phyloP scores from a whole-genome alignment of 2,888 invertebrate genomes.

The Cryptophagus acutangulus region DNA sequence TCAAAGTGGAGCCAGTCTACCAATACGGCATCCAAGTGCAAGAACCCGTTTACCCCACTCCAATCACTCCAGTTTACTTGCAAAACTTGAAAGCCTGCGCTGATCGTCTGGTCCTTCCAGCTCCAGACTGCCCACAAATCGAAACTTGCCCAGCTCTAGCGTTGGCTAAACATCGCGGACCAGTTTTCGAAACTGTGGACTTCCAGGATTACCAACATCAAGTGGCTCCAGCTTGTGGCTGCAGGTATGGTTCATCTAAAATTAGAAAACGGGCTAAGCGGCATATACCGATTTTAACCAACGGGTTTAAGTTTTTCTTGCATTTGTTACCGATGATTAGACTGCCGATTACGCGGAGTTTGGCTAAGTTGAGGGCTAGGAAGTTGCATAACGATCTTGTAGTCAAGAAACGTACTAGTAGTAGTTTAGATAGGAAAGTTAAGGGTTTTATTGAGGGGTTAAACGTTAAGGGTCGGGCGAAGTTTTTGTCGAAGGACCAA shows the following conservation, averaged over 20 bases:
- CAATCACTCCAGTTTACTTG: conserved; percentile 11
- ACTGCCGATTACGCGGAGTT: no score
- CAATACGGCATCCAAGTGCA: conserved; percentile 29
- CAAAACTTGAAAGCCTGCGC: conserved; percentile 32
- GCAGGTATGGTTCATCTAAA: conserved; percentile 11
- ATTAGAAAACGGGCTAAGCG: not conserved
- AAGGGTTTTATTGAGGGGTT: not conserved
- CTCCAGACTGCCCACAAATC: no score
- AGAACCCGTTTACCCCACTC: conserved; percentile 23
- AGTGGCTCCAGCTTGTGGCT: conserved; percentile 3
- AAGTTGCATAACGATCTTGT: no score
- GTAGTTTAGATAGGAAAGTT: no score
- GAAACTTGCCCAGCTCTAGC: conserved; percentile 3
- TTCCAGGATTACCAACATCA: not conserved
- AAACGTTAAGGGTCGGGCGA: no score
- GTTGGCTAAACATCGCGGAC: conserved; percentile 6
- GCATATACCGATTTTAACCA: conserved; percentile 1
- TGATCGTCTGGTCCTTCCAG: conserved; percentile 37
- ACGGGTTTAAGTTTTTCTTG: conserved; percentile 4
- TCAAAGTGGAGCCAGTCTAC: conserved; percentile 7
- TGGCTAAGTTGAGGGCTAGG: no score
- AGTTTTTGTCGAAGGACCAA: no score
- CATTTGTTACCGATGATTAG: conserved; percentile 5
- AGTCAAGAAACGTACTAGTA: no score
- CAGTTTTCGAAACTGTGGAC: conserved; percentile 11